Base-by-base conservation (phyloP, 1,140 invertebrate genomes). In the Drosophila kepulauana region DNA sequence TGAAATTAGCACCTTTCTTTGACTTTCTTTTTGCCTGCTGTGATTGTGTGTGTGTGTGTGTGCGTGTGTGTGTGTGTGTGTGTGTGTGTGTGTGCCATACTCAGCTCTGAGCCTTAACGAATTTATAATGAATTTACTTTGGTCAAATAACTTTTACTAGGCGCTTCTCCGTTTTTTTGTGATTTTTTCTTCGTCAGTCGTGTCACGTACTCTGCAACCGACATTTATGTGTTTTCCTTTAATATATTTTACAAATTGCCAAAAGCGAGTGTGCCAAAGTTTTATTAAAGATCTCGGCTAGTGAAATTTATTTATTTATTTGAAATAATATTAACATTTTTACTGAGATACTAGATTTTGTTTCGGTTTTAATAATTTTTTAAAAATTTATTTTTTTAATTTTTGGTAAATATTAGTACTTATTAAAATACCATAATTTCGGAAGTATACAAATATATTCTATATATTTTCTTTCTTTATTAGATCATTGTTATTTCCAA, bases 121-220 rank as follows among this genome's bases (percentile, higher is more conserved):
- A 84, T 81, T 89, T 84, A 78, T 89, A 88, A 89, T 89, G 85
- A 84, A 89, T 88, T 88, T 78, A 64, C 77, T 67, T 64, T 84
- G 68, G 78, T 75, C 74, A 88, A 88, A 88, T 88, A 88, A 88
- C 84, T 88, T 88, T 88, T 88, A 88, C 84, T 88, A 89, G 66
- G 7, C 56, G 66, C 56, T 25, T 48, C 63, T 61, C 59, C 35
- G 33, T 7, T 8, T 33, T 33, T 33, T 33, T 33, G 0, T 38
- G 2, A 10, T 10, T 38, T 46, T 56, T 52, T 35, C 2, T 49
- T 65, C 71, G 69, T 66, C 41, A 87, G 73, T 68, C 80, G 35
- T 4, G 62, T 81, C 84, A 88, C 84, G 79, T 88, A 49, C 35
- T 38, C 35, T 20, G 25, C 54, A 51, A 41, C 52, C 38, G 15